phyloP scores from a whole-genome alignment of 92 coral and sea anemone species.

The Anthopleura xanthogrammica region DNA sequence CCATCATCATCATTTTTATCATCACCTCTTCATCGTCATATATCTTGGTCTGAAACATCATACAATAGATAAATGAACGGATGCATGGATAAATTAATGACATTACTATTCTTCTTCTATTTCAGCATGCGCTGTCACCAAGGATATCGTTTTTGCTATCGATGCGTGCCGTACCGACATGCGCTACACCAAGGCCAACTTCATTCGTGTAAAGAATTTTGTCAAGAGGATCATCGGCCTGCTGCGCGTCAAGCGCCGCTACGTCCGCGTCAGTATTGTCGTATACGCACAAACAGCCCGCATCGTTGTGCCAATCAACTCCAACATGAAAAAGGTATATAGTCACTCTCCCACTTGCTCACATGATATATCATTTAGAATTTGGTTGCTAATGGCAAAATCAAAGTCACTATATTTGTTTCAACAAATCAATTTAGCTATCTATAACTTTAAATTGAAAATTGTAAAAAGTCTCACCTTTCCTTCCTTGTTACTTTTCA shows the following conservation, averaged over 20 bases:
- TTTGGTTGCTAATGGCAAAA: no score
- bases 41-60: no score
- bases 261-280: constrained; percentile 80
- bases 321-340: constrained; percentile 37
- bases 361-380: no score
- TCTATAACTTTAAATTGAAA: no score
- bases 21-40: no score
- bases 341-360: no score
- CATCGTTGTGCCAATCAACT: constrained; percentile 48
- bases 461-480: background rate
- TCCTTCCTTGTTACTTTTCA: background rate
- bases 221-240: constrained; percentile 58
- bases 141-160: constrained; percentile 66
- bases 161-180: constrained; percentile 74
- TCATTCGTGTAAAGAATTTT: constrained; percentile 74
- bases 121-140: constrained; percentile 67
- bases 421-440: no score
- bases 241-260: constrained; percentile 57
- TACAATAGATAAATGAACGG: no score
- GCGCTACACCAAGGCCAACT: constrained; percentile 72
- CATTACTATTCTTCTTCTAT: background rate
- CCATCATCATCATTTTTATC: no score
- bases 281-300: constrained; percentile 52
- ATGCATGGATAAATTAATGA: background rate
- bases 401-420: no score